Base-by-base conservation (phyloP, 2,888 invertebrate genomes). In the Philaethria dido region DNA sequence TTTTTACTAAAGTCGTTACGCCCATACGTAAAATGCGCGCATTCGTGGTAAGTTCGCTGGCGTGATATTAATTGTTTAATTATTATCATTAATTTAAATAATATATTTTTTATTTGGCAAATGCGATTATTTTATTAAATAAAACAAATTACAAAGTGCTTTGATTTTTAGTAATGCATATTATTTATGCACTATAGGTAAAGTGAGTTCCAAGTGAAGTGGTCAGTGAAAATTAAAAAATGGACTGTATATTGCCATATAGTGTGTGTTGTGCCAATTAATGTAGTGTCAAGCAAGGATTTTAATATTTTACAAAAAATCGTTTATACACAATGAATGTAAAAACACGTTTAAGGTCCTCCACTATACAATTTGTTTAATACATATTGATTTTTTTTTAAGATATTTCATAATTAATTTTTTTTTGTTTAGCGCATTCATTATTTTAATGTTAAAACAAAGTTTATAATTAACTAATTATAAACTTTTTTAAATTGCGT, bases 41-140 rank as follows among this genome's bases (percentile, higher is more conserved):
- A 77, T 91, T 93, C 75, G 82, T 92, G 93, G 93, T 93, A 88
- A 93, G 93, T 87, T 74, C 69, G 83, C 81, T 80, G 72, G 83
- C 80, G 80, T 78, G 73, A 77, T 65, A 70, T 62, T 62, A 47
- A 48, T 25, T 57, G 8, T 18, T 39, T 64, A 29, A 45, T 11
- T 42, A 11, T 36, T 18, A 65, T 47, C 36, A 22, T 20, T 36
- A 61, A 36, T 65, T 52, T 22, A 22, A 68, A 68, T 64, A 69
- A 80, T 52, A 9, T 9, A 9, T 29, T 3, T 16, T 11, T n/a
- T 83, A 81, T 83, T 85, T 87, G 82, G 86, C 87, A 84, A 80
- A 81, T 78, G 85, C 85, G 85, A 85, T 81, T 78, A 78, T 9
- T 33, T 14, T 72, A 69, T 59, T 55, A 54, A 22, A 22, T 57